Evolutionary conservation across 2,113 vertebrate genomes (phyloP).

Genomic region (Cryptotis parvus): DNA sequence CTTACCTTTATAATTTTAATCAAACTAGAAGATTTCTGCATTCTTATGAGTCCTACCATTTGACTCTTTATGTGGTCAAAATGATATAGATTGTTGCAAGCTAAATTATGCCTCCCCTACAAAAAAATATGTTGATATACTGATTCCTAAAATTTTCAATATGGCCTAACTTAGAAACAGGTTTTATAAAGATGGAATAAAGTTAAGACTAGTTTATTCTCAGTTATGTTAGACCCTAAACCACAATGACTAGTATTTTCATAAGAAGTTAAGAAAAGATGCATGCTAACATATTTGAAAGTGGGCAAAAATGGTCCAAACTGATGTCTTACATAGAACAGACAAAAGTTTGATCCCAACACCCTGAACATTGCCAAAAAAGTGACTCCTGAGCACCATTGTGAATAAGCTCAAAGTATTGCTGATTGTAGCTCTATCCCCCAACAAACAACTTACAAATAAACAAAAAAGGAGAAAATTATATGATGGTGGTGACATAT

Average conservation of each 20-base stretch:
- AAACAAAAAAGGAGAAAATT: too few species aligned
- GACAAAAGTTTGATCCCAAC: too few species aligned
- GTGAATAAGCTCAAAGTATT: too few species aligned
- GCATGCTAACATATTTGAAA: neutral
- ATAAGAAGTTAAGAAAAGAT: neutral
- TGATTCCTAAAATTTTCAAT: neutral
- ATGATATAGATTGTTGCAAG: neutral
- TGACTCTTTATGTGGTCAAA: neutral
- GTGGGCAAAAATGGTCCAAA: too few species aligned
- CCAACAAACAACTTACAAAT: too few species aligned
- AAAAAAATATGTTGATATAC: neutral
- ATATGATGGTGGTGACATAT: too few species aligned
- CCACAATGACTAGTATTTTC: neutral
- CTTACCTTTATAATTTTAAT: neutral
- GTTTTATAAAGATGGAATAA: neutral
- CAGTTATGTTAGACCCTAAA: neutral
- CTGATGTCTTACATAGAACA: too few species aligned
- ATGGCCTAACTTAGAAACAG: neutral
- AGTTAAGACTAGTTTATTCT: neutral
- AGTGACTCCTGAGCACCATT: too few species aligned
- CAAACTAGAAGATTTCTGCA: neutral
- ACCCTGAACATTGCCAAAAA: too few species aligned
- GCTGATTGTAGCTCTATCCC: too few species aligned
- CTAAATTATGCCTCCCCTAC: neutral
- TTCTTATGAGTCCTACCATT: neutral